Evolutionary conservation across 2,797 vertebrate genomes (phyloP), one percentile per base, ranked within the genome.

Genomic region (Microtus californicus): DNA sequence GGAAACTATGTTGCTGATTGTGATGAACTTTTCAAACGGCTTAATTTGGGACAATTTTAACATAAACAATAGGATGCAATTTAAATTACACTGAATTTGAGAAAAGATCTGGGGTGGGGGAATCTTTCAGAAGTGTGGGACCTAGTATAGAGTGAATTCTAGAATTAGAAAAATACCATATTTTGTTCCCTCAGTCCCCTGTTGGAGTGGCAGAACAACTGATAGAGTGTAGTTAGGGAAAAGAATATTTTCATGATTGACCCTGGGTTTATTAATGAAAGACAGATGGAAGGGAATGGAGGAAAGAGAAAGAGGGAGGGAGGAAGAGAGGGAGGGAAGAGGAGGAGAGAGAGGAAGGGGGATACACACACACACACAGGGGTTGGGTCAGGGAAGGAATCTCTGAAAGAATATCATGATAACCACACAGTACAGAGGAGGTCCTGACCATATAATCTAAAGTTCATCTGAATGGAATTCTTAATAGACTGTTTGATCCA

Each of bases 1-100:
- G 48, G 8, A 81, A 73, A 45, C 40, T 45, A 19, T 79, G 43
- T 79, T 51, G 65, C 69, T 90, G 34, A 71, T 87, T 83, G 91
- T 81, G 51, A 59, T 71, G 8, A 51, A n/a, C 63, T 85, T 85
- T 69, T 43, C 17, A 69, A 71, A 9, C 83, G 34, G 13, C 31
- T 87, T 96, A 83, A 87, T 90, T 89, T 89, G 54, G 31, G 69
- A 82, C 5, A 78, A 79, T 78, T 48, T 89, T 51, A 76, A 23
- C 12, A 73, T 69, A 8, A 82, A 48, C 82, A 83, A 51, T n/a
- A 94, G 51, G 19, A 37, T 56, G 12, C 21, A 88, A 82, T 71
- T 90, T 59, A 94, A 93, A 86, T 12, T 21, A 85, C 25, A 31
- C 5, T 83, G 71, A 78, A 77, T 51, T 43, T 80, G 12, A 59